These are phyloP conservation scores for Malurus splendens DNA, from an alignment of 2,797 vertebrate species.

Conservation along the genomic window DNA sequence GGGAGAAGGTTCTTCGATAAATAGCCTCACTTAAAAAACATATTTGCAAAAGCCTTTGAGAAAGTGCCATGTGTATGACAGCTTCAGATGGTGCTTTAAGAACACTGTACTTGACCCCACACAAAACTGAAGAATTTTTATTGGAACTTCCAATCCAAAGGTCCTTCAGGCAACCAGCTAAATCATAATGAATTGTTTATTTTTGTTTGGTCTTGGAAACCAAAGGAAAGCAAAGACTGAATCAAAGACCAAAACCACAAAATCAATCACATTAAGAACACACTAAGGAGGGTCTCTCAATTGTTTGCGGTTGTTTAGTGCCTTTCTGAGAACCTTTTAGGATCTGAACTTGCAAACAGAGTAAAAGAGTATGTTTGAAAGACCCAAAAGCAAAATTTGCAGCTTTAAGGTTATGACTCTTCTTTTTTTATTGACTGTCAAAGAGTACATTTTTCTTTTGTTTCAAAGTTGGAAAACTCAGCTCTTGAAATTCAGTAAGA, in stretches of 20 bases:
- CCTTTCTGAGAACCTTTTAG: neutral
- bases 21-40: conserved; percentile 14
- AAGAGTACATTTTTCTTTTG: neutral
- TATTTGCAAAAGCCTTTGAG: conserved; percentile 28
- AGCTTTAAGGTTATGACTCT: neutral
- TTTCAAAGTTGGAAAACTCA: neutral
- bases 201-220: neutral
- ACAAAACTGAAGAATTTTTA: neutral
- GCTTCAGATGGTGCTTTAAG: neutral
- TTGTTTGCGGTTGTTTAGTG: neutral
- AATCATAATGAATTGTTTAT: neutral
- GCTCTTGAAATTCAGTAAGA: neutral
- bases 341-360: conserved; percentile 10
- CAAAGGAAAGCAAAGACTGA: neutral
- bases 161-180: neutral
- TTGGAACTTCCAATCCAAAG: neutral
- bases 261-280: neutral
- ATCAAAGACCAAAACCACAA: neutral
- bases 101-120: neutral
- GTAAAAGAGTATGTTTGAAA: neutral
- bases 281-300: neutral
- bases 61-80: neutral
- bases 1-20: conserved; percentile 23
- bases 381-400: neutral
- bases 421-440: neutral